These are phyloP conservation scores for Micromys minutus DNA, from an alignment of 2,113 vertebrate genomes.

Conservation along the genomic window DNA sequence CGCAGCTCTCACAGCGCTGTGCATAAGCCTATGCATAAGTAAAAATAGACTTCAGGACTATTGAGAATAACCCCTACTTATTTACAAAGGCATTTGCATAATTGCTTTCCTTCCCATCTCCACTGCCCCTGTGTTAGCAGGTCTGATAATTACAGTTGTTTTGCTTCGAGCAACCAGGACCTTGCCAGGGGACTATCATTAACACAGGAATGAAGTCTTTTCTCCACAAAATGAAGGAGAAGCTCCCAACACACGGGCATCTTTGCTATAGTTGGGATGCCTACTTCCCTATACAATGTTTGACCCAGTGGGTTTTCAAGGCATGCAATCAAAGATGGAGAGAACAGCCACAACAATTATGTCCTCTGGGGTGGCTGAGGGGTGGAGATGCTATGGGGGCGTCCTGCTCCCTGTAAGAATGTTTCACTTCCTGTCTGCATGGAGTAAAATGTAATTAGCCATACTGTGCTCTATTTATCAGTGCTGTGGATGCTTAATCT, in stretches of 20 bases:
- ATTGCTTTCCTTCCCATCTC: background rate
- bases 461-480: too few relatives aligned
- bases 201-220: background rate
- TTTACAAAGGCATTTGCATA: background rate
- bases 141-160: background rate
- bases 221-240: background rate
- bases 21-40: background rate
- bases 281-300: rapidly evolving
- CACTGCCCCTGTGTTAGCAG: background rate
- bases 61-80: background rate
- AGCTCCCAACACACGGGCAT: too few relatives aligned
- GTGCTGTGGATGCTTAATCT: background rate
- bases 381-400: background rate
- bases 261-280: background rate
- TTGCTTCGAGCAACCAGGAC: background rate
- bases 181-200: background rate
- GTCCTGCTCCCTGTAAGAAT: background rate
- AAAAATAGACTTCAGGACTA: background rate
- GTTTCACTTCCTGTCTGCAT: background rate
- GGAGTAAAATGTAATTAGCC: background rate
- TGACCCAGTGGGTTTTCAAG: background rate
- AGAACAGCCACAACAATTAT: rapidly evolving
- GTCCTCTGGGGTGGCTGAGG: too few relatives aligned
- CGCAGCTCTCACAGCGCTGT: background rate
- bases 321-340: background rate